Conservation (phyloP, 1,140 invertebrate species). For the Drosophila kurseongensis region DNA sequence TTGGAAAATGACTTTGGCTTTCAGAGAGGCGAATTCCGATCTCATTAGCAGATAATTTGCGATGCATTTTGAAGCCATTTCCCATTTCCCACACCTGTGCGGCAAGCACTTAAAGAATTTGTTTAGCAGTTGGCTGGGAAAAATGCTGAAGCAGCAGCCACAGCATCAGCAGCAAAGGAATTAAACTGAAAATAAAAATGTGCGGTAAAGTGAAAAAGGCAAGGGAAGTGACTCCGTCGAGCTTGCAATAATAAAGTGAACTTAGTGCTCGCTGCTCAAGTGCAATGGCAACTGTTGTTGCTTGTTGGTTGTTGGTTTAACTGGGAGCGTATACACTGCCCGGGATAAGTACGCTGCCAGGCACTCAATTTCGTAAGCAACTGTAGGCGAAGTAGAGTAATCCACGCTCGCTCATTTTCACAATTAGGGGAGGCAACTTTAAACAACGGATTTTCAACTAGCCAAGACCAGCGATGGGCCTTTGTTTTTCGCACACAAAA, state of each 20-base stretch:
- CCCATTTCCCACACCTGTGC: conserved; percentile 37
- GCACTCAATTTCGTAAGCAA: conserved; percentile 55
- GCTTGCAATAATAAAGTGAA: conserved; percentile 75
- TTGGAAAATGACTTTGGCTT: conserved; percentile 27
- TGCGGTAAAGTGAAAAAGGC: conserved; percentile 44
- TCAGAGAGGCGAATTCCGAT: conserved; percentile 26
- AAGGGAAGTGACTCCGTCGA: conserved; percentile 19
- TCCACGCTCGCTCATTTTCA: conserved; percentile 58
- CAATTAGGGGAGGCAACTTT: conserved; percentile 71
- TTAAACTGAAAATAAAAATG: conserved; percentile 42
- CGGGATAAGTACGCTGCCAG: conserved; percentile 41
- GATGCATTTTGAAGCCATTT: conserved; percentile 33
- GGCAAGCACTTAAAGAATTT: conserved; percentile 23
- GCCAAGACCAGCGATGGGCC: conserved; percentile 27
- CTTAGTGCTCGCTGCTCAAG: conserved; percentile 71
- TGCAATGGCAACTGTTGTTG: conserved; percentile 76
- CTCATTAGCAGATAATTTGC: conserved; percentile 71
- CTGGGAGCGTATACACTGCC: conserved; percentile 44
- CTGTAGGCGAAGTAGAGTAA: conserved; percentile 66
- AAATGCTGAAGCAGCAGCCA: conserved; percentile 33
- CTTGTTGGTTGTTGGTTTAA: conserved; percentile 32
- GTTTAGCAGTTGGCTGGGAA: conserved; percentile 22
- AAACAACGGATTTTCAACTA: conserved; percentile 61
- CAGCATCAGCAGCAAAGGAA: conserved; percentile 11
- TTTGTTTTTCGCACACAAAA: conserved; percentile 41